phyloP scores from a whole-genome alignment of 1,140 invertebrate genomes.

The Chymomyza costata region DNA sequence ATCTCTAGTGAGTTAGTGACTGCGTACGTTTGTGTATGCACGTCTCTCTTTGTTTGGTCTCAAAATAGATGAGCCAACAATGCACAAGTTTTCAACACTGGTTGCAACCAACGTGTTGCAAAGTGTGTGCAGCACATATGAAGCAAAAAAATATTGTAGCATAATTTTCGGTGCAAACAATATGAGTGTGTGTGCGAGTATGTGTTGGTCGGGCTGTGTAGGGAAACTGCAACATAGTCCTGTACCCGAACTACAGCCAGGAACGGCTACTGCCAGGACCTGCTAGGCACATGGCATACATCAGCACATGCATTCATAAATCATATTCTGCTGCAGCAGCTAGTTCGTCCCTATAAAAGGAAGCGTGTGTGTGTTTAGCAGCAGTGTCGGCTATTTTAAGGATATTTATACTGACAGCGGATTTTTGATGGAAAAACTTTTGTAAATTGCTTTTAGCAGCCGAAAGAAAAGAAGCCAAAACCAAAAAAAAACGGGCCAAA shows the following conservation, averaged over 20 bases:
- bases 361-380: constrained; percentile 51
- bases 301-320: constrained; percentile 74
- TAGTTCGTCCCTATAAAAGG: constrained; percentile 36
- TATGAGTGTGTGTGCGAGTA: constrained; percentile 31
- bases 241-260: too few relatives aligned
- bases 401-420: constrained; percentile 75
- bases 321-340: constrained; percentile 67
- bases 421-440: constrained; percentile 75
- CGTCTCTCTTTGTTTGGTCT: constrained; percentile 62
- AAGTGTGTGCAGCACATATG: constrained; percentile 22
- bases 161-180: constrained; percentile 71
- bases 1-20: too few relatives aligned
- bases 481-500: too few relatives aligned
- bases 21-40: constrained; percentile 32
- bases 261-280: not conserved
- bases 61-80: constrained; percentile 61
- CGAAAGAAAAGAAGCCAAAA: too few relatives aligned
- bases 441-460: constrained; percentile 67
- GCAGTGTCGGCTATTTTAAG: constrained; percentile 70
- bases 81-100: constrained; percentile 26
- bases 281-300: constrained; percentile 57
- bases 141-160: constrained; percentile 64
- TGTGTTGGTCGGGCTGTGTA: too few relatives aligned
- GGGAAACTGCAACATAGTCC: not conserved
- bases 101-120: constrained; percentile 7